Evolutionary conservation across 2,113 vertebrate species (phyloP), one percentile per base, ranked within the genome.

Genomic region (Ahaetulla prasina): DNA sequence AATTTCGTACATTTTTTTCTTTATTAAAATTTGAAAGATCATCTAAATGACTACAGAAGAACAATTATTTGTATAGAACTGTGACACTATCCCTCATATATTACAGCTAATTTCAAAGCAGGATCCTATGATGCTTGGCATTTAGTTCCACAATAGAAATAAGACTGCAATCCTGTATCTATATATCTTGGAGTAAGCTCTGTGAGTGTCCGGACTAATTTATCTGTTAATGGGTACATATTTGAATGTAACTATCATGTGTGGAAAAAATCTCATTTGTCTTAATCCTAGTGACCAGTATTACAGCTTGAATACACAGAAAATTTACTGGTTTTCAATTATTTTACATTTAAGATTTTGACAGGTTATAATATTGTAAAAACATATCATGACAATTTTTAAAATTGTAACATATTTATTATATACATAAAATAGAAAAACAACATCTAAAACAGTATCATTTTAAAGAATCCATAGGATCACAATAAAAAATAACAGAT

Each of bases 341-440:
- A 49, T 54, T 20, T 84, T 39, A 74, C 49, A 22, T 52, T 49
- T 87, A 50, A 49, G 30, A 14, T 57, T 89, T 25, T 9, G 22
- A 49, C 30, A 89, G 8, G 20, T 16, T 39, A 84, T 1, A 54
- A 39, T 68, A 0, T 0, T 88, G 91, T 68, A 80, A 23, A 87
- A 80, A 49, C 14, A 9, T 22, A 49, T 45, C 30, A 89, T 57
- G 92, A 90, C 92, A 93, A 88, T 74, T 27, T 43, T 93, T 95
- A 93, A 96, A 95, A 95, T 96, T 93, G 93, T 97, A 94, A 95
- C 96, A 92, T 95, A 95, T 98, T 98, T 98, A 98, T 98, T 98
- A 97, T 96, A 95, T 96, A 97, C 88, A 96, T 86, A 94, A 96
- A 95, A 97, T 97, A 98, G 92, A 97, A 97, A 98, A 97, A 94